These are phyloP conservation scores for Dipus sagitta DNA, from an alignment of 2,797 vertebrate species.

Conservation along the genomic window DNA sequence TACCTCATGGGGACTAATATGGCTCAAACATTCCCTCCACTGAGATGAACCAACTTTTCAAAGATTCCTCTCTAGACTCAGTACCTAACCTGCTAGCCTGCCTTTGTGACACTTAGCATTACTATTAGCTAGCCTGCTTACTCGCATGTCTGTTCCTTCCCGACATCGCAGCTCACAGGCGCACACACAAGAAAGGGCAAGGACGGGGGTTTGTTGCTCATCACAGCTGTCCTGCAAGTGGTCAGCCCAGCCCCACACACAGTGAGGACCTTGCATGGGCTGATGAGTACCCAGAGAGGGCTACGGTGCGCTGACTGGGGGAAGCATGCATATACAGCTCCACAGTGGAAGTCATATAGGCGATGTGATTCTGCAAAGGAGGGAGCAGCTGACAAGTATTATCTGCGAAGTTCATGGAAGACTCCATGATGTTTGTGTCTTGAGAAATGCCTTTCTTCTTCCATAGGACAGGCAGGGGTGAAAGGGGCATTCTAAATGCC, in stretches of 20 bases:
- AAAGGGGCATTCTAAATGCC: background rate
- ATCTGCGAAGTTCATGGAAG: background rate
- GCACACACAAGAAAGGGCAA: no score
- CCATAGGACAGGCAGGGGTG: background rate
- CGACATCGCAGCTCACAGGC: no score
- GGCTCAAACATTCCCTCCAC: background rate
- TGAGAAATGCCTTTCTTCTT: background rate
- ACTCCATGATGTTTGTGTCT: background rate
- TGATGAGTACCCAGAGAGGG: background rate
- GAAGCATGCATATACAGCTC: background rate
- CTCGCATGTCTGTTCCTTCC: no score
- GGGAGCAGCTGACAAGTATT: no score
- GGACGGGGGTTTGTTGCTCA: rapidly evolving
- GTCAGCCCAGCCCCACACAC: background rate
- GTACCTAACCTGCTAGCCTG: background rate
- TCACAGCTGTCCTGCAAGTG: no score
- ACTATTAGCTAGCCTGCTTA: background rate
- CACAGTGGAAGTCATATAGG: background rate
- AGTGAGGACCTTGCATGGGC: background rate
- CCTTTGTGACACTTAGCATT: background rate
- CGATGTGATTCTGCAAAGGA: background rate
- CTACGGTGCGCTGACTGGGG: background rate
- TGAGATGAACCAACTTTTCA: background rate
- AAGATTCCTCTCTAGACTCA: background rate
- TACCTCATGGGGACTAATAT: rapidly evolving